phyloP scores from a whole-genome alignment of 2,888 invertebrate species.

The Chymomyza fuscimana region DNA sequence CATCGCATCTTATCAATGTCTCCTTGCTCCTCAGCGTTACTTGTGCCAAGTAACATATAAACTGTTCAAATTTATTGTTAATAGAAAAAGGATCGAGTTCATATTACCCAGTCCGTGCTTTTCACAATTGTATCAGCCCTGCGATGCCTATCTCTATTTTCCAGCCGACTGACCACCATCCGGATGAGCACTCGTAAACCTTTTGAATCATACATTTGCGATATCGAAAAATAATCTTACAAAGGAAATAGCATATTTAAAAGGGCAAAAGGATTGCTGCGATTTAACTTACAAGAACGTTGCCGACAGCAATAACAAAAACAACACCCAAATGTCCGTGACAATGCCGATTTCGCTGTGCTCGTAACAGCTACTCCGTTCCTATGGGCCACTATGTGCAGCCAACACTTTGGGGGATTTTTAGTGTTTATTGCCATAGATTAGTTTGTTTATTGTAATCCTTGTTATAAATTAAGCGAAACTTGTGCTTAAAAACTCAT shows the following conservation, averaged over 20 bases:
- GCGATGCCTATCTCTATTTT: slow-evolving; percentile 59
- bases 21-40: neutral
- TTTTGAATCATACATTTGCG: slow-evolving; percentile 56
- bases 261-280: slow-evolving; percentile 67
- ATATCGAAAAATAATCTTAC: slow-evolving; percentile 75
- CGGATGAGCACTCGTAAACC: slow-evolving; percentile 66
- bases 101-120: slow-evolving; percentile 26
- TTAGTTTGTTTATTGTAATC: slow-evolving; percentile 79
- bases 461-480: slow-evolving; percentile 75
- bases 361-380: neutral
- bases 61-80: slow-evolving; percentile 76
- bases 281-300: slow-evolving; percentile 68
- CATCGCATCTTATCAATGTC: neutral
- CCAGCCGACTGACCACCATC: slow-evolving; percentile 37
- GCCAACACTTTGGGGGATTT: slow-evolving; percentile 68
- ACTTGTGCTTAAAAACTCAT: slow-evolving; percentile 64
- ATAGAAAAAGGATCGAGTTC: slow-evolving; percentile 69
- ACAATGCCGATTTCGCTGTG: neutral
- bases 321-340: neutral
- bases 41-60: slow-evolving; percentile 42
- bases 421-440: slow-evolving; percentile 77
- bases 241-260: slow-evolving; percentile 73
- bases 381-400: neutral
- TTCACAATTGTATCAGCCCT: neutral
- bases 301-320: slow-evolving; percentile 1